Evolutionary conservation across 2,113 vertebrate genomes (phyloP).

Genomic region (Vidua macroura): DNA sequence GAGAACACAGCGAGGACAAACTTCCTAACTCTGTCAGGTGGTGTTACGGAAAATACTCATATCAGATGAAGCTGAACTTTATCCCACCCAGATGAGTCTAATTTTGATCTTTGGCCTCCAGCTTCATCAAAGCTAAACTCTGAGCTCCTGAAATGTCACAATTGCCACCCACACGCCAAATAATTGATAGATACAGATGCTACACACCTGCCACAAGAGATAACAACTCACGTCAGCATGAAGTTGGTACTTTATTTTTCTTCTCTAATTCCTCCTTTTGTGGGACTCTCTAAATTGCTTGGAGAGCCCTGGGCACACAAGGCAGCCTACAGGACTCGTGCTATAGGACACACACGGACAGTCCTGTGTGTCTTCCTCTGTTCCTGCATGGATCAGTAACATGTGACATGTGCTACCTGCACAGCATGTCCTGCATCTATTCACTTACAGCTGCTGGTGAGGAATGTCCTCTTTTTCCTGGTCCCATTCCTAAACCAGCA

Average conservation of each 20-base stretch:
- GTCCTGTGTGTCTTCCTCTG: accelerated
- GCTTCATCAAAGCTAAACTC: neutral
- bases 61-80: neutral
- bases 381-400: neutral
- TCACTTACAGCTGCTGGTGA: neutral
- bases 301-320: neutral
- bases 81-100: neutral
- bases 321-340: accelerated
- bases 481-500: neutral
- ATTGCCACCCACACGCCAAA: neutral
- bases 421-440: neutral
- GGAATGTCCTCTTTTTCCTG: neutral
- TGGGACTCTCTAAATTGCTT: neutral
- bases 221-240: neutral
- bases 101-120: conserved; percentile 25
- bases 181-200: neutral
- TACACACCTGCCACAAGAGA: neutral
- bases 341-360: accelerated
- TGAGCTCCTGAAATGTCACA: conserved; percentile 28
- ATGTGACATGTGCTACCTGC: accelerated
- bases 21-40: neutral
- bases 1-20: neutral
- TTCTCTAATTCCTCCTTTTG: neutral
- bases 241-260: neutral
- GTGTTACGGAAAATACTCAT: neutral